These are phyloP conservation scores for Casuarius casuarius DNA, from an alignment of 2,113 vertebrate species.

Conservation along the genomic window DNA sequence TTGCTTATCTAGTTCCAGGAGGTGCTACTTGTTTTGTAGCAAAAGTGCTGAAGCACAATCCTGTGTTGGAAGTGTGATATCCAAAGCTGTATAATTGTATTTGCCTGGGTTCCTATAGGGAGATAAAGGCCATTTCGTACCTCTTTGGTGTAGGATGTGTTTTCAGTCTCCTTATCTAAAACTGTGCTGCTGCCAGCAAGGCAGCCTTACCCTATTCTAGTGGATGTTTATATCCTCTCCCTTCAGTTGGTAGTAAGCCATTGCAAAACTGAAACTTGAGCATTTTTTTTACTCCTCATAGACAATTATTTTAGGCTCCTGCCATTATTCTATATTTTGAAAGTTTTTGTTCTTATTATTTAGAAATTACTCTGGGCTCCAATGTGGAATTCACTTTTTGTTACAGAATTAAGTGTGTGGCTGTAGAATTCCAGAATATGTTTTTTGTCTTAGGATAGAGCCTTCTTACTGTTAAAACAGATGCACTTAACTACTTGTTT, in stretches of 20 bases:
- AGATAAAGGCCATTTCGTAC: not conserved
- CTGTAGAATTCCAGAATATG: not conserved
- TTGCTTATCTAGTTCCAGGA: not conserved
- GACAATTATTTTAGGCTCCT: not conserved
- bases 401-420: not conserved
- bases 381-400: not conserved
- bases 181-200: not conserved
- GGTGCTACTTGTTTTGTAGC: not conserved
- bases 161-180: not conserved
- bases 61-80: not conserved
- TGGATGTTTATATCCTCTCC: not conserved
- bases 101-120: not conserved
- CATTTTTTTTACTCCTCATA: not conserved
- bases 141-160: not conserved
- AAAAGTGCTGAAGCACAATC: not conserved
- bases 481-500: not conserved
- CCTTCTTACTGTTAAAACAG: not conserved
- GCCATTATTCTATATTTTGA: not conserved
- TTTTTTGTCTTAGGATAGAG: not conserved
- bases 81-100: not conserved
- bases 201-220: fast-evolving
- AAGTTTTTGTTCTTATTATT: not conserved
- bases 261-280: not conserved
- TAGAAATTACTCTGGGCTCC: not conserved
- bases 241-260: not conserved